Base-by-base conservation (phyloP, 2,113 vertebrate genomes). In the Sus scrofa region DNA sequence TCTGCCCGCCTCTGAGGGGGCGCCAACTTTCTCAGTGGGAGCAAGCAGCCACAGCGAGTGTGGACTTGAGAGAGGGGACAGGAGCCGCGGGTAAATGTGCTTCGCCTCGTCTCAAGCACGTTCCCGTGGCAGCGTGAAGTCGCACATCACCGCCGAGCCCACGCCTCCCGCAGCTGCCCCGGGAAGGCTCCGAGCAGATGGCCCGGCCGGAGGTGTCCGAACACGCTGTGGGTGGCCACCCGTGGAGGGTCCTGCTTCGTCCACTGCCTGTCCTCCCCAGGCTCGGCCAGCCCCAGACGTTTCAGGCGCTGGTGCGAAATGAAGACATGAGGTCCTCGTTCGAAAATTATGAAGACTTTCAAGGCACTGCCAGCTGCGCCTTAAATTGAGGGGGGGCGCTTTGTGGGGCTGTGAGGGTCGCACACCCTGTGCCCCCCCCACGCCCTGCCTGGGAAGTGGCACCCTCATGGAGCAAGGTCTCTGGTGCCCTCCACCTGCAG, bases 361-460 rank as follows among this genome's bases (percentile, higher is more conserved):
- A 16, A 82, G 68, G 15, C 16, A 24, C 18, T 10, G 12, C n/a
- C 5, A 6, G 7, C 16, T 11, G 22, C 18, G 10, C 6, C 0
- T 27, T 14, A 20, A 37, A n/a, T 24, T 0, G 6, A 91, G 1
- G 14, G 37, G 18, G 30, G 24, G 37, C 62, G 56, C 81, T 32
- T 30, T 0, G 1, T 1, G 75, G 3, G 37, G 71, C 84, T 39
- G 60, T 15, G 22, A 0, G 6, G 62, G 50, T 5, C 8, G 0
- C 0, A 0, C 27, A 1, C 19, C 63, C 34, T 24, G 44, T 24
- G 19, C 34, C 30, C 6, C 0, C 39, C 39, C 20, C 0, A 0
- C 65, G 18, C 24, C 87, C 71, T 13, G 20, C 1, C 2, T 22
- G 3, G 9, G 44, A 26, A 4, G 56, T 73, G 19, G 26, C 6